Percentiles rank a stretch among this genome's conserved stretches.
These are phyloP conservation scores for Hypomecis atomaria DNA, from an alignment of 2,888 invertebrate genomes.

Conservation along the genomic window DNA sequence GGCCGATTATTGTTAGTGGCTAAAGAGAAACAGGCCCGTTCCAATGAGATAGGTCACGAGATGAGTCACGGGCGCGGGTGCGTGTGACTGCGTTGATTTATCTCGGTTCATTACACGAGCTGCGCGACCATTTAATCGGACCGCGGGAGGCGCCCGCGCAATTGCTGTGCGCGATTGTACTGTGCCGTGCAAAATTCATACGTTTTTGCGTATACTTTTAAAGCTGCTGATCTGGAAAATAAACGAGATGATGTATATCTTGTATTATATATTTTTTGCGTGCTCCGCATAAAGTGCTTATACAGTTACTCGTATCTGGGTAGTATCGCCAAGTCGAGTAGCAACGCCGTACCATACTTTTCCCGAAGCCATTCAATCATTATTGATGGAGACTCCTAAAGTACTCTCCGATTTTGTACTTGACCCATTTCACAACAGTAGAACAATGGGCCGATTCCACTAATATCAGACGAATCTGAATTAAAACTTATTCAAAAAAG, in stretches of 20 bases:
- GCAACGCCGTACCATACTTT: too few species aligned
- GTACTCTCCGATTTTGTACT: too few species aligned
- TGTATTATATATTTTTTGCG: not conserved
- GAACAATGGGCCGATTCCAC: too few species aligned
- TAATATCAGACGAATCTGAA: too few species aligned
- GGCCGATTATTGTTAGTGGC: not conserved
- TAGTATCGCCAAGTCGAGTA: too few species aligned
- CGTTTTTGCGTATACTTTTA: not conserved
- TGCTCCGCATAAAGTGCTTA: not conserved
- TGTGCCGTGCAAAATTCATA: constrained; percentile 27
- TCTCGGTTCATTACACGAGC: constrained; percentile 76
- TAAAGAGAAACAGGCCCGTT: not conserved
- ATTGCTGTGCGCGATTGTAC: constrained; percentile 59
- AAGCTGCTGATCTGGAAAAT: not conserved
- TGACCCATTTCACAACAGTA: too few species aligned
- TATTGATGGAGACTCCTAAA: too few species aligned
- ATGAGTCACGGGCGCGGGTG: constrained; percentile 61
- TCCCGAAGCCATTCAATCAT: too few species aligned
- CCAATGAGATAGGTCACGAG: constrained; percentile 54
- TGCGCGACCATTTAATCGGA: constrained; percentile 67
- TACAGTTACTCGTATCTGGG: not conserved
- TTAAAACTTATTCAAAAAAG: too few species aligned
- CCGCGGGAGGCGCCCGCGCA: constrained; percentile 62
- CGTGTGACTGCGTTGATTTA: constrained; percentile 75
- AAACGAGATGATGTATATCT: too few species aligned